Percentiles rank a stretch among this genome's conserved stretches.
These are phyloP conservation scores for Scomber japonicus DNA, from an alignment of 2,113 vertebrate species.

Conservation along the genomic window DNA sequence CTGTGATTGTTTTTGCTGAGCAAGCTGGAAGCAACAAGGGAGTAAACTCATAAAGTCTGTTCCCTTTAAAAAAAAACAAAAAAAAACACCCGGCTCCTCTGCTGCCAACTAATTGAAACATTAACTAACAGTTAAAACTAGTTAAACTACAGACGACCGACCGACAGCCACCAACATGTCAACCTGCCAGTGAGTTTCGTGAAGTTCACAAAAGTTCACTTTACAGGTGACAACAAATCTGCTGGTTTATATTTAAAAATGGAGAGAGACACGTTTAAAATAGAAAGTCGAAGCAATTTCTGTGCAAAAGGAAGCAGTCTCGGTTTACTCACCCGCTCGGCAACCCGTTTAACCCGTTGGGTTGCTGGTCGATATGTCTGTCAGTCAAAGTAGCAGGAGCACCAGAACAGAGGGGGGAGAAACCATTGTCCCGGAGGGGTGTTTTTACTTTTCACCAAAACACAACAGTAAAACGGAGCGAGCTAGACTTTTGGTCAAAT, in stretches of 20 bases:
- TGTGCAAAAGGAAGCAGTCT: neutral
- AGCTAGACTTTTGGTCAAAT: accelerated
- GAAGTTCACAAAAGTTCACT: neutral
- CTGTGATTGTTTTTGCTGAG: neutral
- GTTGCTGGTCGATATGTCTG: neutral
- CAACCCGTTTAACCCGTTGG: neutral
- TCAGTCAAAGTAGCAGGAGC: slow-evolving; percentile 19
- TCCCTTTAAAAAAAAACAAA: neutral
- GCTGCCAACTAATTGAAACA: neutral
- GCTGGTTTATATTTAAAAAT: no score
- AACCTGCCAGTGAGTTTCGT: slow-evolving; percentile 12
- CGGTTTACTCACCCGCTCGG: slow-evolving; percentile 15
- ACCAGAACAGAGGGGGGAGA: neutral
- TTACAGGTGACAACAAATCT: neutral
- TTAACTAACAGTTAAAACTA: neutral
- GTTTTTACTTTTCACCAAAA: neutral
- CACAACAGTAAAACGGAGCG: neutral
- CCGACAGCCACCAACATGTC: neutral
- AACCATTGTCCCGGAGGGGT: slow-evolving; percentile 39
- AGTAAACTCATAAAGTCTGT: accelerated
- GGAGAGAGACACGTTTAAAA: neutral
- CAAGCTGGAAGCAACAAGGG: neutral
- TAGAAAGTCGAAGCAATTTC: neutral
- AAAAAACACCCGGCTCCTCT: neutral
- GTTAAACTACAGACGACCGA: no score